Evolutionary conservation across 1,140 invertebrate species (phyloP), one percentile per base, ranked within the genome.

Genomic region (Drosophila pruinosa): DNA sequence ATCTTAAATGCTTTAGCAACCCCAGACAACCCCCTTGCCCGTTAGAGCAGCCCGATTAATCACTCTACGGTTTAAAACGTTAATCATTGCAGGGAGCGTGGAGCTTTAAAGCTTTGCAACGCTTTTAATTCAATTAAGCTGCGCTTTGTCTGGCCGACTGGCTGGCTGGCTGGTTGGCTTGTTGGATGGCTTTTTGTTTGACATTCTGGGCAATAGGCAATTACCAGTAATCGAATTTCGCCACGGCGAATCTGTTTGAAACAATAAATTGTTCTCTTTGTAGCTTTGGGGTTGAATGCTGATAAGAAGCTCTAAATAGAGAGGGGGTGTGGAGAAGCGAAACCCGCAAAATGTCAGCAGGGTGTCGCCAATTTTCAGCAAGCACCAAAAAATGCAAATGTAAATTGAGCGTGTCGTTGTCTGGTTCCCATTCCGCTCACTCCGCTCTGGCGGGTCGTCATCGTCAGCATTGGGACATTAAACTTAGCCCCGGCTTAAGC

Each of bases 141-240:
- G 50, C 67, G 75, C 75, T 79, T 83, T 83, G 71, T 78, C 71
- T 63, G 28, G 36, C 56, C 28, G 7, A 19, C 17, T 68, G 58
- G 3, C 28, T 52, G 22, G 1, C 4, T 14, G 14, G 24, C 26
- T 31, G 24, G 45, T 34, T 34, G 31, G 10, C 31, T 12, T 12
- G 26, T 28, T n/a, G n/a, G n/a, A n/a, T n/a, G n/a, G n/a, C n/a
- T n/a, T n/a, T 6, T 14, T 14, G 14, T 48, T 4, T 26, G 47
- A 31, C 39, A 36, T 4, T 41, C 14, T 14, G 17, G 61, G 73
- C 67, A 79, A 85, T 83, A 75, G 79, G 75, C 79, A 82, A 82
- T 83, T 83, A 79, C 79, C 75, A 68, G 75, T 83, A 83, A 83
- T 83, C 79, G 79, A 83, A 83, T 83, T 78, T 78, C 54, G 80